A percentile compares a stretch with the other conserved stretches of the same genome.
These are phyloP conservation scores for Pogona vitticeps DNA, from an alignment of 2,113 vertebrate genomes.

Conservation along the genomic window DNA sequence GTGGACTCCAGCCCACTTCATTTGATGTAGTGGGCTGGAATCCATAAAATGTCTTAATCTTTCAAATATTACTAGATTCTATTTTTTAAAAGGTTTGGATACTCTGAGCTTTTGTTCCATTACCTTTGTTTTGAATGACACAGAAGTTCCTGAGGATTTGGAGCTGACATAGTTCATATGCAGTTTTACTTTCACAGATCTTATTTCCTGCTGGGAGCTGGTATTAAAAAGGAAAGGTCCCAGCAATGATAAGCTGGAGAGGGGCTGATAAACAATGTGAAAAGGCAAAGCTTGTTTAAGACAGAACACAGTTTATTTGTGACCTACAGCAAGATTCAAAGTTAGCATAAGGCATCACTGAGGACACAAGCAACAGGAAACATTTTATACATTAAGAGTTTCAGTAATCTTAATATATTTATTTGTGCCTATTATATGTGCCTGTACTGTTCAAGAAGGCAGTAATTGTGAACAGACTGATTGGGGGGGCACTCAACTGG, in stretches of 20 bases:
- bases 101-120: too few relatives aligned
- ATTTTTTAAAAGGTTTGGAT: too few relatives aligned
- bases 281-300: background rate
- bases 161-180: background rate
- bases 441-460: background rate
- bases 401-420: background rate
- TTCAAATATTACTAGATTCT: too few relatives aligned
- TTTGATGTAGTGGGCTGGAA: too few relatives aligned
- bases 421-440: background rate
- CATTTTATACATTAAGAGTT: background rate
- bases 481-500: too few relatives aligned
- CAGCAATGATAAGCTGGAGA: slow-evolving; percentile 42
- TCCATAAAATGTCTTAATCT: too few relatives aligned
- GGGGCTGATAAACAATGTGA: background rate
- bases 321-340: slow-evolving; percentile 4
- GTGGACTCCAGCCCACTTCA: too few relatives aligned
- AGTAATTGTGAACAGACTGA: background rate
- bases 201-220: background rate
- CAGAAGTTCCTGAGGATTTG: background rate
- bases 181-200: background rate
- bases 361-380: background rate
- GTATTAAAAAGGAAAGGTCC: background rate
- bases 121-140: too few relatives aligned
- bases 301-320: background rate
- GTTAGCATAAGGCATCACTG: background rate